Conservation (phyloP, 2,797 vertebrate species). For the Scyliorhinus canicula region DNA sequence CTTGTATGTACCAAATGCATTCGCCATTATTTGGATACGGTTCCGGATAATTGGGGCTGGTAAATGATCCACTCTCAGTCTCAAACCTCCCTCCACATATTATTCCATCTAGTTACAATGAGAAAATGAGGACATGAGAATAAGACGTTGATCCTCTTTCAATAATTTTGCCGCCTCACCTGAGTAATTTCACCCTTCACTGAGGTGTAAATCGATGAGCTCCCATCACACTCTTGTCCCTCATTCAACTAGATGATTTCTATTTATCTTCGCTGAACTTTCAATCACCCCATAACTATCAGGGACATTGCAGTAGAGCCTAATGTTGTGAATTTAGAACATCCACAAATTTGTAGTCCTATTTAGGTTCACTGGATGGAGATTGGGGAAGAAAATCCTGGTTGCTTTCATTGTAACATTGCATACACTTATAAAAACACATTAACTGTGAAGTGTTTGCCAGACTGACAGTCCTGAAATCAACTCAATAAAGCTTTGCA, state of each 20-base stretch:
- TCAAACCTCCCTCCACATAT: background rate
- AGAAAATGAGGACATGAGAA: background rate
- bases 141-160: background rate
- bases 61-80: background rate
- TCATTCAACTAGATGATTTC: background rate
- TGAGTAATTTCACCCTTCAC: background rate
- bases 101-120: background rate
- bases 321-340: background rate
- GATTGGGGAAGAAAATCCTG: background rate
- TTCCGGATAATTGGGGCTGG: slow-evolving; percentile 10
- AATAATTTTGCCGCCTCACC: no score
- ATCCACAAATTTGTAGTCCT: background rate
- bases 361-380: background rate
- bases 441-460: no score
- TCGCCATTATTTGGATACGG: no score
- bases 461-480: no score
- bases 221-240: background rate
- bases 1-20: background rate
- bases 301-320: no score
- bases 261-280: background rate
- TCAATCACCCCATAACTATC: background rate
- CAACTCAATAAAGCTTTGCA: no score
- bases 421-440: no score
- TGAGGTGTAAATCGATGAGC: background rate
- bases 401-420: background rate